Evolutionary conservation across 2,888 invertebrate species (phyloP).

Genomic region (Dione juno): DNA sequence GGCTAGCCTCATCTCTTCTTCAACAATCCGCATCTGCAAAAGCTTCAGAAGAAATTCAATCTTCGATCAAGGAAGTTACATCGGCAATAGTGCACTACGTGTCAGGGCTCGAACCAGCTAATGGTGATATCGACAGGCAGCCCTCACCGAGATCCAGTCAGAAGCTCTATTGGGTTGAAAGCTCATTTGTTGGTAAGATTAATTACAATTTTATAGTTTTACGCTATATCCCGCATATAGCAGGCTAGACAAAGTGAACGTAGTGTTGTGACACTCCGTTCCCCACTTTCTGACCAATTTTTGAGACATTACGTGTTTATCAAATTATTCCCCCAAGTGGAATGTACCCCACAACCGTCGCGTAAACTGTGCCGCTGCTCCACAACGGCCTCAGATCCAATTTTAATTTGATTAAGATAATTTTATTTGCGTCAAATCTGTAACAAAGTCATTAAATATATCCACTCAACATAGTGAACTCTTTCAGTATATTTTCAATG

Average conservation of each 20-base stretch:
- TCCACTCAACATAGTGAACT: background rate
- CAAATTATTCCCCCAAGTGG: no score
- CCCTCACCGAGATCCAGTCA: constrained; percentile 85
- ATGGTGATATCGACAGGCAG: constrained; percentile 81
- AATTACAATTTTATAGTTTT: background rate
- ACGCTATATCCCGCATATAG: no score
- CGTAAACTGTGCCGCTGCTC: background rate
- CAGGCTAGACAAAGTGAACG: background rate
- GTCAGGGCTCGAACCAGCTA: constrained; percentile 86
- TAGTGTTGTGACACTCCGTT: background rate
- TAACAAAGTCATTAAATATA: constrained; percentile 1
- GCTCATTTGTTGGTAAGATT: constrained; percentile 87
- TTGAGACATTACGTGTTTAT: background rate
- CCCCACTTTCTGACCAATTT: background rate
- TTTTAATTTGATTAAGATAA: background rate
- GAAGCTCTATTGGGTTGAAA: constrained; percentile 94
- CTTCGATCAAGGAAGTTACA: constrained; percentile 95
- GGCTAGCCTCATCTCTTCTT: constrained; percentile 87
- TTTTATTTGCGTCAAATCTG: background rate
- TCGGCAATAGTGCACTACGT: constrained; percentile 97
- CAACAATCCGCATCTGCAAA: constrained; percentile 74
- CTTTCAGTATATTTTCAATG: constrained; percentile 5
- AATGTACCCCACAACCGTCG: background rate
- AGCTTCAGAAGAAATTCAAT: constrained; percentile 88
- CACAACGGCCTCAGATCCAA: background rate